Evolutionary conservation across 2,113 vertebrate genomes (phyloP).

Genomic region (Pelodiscus sinensis): DNA sequence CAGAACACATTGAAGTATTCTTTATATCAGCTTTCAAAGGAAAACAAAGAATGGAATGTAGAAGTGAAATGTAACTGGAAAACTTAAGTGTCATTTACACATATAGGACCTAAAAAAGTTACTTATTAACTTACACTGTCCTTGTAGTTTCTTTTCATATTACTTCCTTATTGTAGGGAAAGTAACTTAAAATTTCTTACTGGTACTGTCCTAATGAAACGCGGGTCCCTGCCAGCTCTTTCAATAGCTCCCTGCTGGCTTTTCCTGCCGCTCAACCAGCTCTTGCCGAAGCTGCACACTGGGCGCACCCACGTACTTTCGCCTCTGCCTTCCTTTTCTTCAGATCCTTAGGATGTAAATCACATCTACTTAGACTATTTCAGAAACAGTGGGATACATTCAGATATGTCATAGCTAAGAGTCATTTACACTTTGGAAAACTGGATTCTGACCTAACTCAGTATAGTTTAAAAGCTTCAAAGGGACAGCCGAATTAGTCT

Average conservation of each 20-base stretch:
- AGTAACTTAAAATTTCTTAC: no score
- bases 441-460: neutral
- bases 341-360: rapidly evolving
- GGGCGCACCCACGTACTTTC: no score
- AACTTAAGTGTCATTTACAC: conserved; percentile 4
- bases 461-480: neutral
- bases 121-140: neutral
- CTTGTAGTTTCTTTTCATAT: neutral
- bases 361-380: neutral
- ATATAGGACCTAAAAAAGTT: conserved; percentile 26
- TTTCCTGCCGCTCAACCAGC: no score
- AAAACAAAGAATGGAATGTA: neutral
- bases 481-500: no score
- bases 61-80: neutral
- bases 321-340: neutral
- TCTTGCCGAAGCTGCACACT: no score
- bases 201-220: no score
- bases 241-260: no score
- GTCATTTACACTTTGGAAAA: neutral
- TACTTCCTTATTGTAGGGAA: no score
- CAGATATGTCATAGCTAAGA: rapidly evolving
- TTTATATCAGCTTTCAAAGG: neutral
- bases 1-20: neutral
- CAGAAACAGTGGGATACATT: neutral
- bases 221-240: no score